Base-by-base conservation (phyloP, 2,797 vertebrate genomes). In the Gastrophryne carolinensis region DNA sequence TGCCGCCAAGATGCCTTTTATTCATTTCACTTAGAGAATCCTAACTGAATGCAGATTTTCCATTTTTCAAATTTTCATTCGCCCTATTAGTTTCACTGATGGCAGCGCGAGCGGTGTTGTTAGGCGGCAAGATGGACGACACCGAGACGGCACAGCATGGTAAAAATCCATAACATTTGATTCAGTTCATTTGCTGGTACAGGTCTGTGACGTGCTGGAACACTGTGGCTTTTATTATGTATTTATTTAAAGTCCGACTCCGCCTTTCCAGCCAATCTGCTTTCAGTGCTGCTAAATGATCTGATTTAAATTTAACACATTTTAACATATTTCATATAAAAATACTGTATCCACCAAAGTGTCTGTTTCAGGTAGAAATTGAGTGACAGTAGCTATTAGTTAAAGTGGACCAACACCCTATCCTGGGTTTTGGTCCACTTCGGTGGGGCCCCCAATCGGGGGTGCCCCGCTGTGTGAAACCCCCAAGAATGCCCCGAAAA, bases 91-190 rank as follows among this genome's bases (percentile, higher is more conserved):
- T 89, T 89, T 89, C 85, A 19, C 84, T 87, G 85, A 89, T 87
- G 87, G 86, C 85, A 85, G 87, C 80, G 86, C 87, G 85, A 83
- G 82, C 90, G 89, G 88, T 87, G 87, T 88, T 89, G 89, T 89
- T 91, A 89, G 83, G 83, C 84, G 85, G 82, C 84, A 90, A 89
- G 89, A 90, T 87, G 83, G 89, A 92, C 83, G 87, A 88, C 80
- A 60, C 79, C 82, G 86, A 79, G 83, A 86, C 88, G 83, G 83
- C 87, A 89, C 87, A 88, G 87, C 87, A 84, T 90, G 89, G 90
- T 88, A 90, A 90, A 87, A 89, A 89, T 88, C 86, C 84, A 90
- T 91, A 91, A 91, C 88, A 90, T 91, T 91, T 89, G 90, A 89
- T 86, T 89, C 89, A 91, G 86, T 90, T 90, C 90, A 91, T 92